phyloP scores from a whole-genome alignment of 2,888 invertebrate genomes.

The Herminia tarsipennalis region DNA sequence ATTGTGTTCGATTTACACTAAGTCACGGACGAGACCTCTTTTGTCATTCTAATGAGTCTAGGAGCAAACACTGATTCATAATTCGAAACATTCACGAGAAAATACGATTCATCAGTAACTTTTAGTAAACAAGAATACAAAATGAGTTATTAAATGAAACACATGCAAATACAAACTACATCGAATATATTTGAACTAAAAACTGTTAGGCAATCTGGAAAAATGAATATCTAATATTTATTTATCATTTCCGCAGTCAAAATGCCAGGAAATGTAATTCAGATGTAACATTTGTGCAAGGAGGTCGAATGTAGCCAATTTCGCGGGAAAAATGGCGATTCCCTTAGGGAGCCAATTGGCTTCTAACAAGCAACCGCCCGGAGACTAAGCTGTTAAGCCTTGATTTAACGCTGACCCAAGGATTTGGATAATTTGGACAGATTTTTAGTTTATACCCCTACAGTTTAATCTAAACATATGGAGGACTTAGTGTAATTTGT shows the following conservation, averaged over 20 bases:
- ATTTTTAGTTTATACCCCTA: slow-evolving; percentile 29
- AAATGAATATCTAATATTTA: too few relatives aligned
- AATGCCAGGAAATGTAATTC: neutral
- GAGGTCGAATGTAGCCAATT: slow-evolving; percentile 17
- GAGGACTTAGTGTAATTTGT: slow-evolving; percentile 5
- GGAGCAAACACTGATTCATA: too few relatives aligned
- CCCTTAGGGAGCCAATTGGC: slow-evolving; percentile 37
- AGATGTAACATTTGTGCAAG: neutral
- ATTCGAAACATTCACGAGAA: too few relatives aligned
- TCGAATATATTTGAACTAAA: too few relatives aligned
- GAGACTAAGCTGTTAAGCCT: slow-evolving; percentile 39
- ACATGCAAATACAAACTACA: too few relatives aligned
- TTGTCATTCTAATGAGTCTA: too few relatives aligned
- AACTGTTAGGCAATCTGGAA: too few relatives aligned
- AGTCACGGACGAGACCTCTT: too few relatives aligned
- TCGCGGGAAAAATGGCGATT: slow-evolving; percentile 21
- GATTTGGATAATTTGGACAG: slow-evolving; percentile 25
- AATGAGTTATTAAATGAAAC: too few relatives aligned
- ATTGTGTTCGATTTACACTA: too few relatives aligned
- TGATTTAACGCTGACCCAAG: slow-evolving; percentile 42
- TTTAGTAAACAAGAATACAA: too few relatives aligned
- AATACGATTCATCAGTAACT: too few relatives aligned
- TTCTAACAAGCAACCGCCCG: slow-evolving; percentile 36
- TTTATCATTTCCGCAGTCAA: neutral
- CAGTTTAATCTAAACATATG: slow-evolving; percentile 17